phyloP scores from a whole-genome alignment of 2,113 vertebrate genomes.

The Hemiprocne comata region DNA sequence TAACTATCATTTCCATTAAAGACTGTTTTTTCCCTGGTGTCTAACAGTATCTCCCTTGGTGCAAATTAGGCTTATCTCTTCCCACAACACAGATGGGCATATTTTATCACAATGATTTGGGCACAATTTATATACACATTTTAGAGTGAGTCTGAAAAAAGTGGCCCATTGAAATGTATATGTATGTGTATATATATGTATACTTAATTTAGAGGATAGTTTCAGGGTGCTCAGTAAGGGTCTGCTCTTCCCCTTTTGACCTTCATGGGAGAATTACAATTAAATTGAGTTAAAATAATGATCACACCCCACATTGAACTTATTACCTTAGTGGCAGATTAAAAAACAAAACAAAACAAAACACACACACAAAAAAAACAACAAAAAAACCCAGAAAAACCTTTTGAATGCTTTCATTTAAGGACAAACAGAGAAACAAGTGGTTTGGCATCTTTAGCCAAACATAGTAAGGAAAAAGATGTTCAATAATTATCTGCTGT shows the following conservation, averaged over 20 bases:
- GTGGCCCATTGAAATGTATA: background rate
- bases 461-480: background rate
- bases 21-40: background rate
- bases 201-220: background rate
- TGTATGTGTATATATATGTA: background rate
- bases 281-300: no score
- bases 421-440: background rate
- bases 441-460: conserved; percentile 21
- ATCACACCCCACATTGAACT: no score
- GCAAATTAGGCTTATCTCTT: background rate
- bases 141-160: background rate
- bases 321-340: no score
- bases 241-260: no score
- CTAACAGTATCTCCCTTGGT: background rate
- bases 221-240: background rate
- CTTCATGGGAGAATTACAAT: no score
- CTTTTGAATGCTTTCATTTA: conserved; percentile 19
- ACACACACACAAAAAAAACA: no score
- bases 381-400: no score
- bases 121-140: background rate
- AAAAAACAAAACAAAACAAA: no score
- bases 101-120: background rate
- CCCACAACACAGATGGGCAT: background rate
- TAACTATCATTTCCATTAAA: background rate
- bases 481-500: background rate